Base-by-base conservation (phyloP, 2,888 invertebrate species). In the Miltochrista miniata region DNA sequence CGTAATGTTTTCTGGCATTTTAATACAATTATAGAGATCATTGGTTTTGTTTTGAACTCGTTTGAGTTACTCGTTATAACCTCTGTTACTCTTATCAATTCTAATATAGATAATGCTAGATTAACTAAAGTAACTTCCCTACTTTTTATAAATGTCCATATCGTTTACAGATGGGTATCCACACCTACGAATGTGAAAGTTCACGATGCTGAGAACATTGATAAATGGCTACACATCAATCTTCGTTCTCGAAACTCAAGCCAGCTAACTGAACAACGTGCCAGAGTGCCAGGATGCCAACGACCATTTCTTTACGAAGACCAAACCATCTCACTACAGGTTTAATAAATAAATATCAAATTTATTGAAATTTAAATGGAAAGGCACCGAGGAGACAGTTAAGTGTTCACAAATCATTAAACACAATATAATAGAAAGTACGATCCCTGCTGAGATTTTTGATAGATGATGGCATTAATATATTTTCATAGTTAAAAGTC, bases 191-290 rank as follows among this genome's bases (percentile, higher is more conserved):
- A 47, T 54, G 51, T 61, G 59, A 64, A 62, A 61, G 57, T 59
- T 54, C 54, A 50, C 53, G 51, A 56, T 46, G 47, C 45, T 34
- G 18, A 11, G 50, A 58, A 72, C 74, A 59, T 44, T 49, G 65
- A 79, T 68, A 71, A 70, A 77, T 79, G 56, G 62, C 47, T 54
- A 39, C 56, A 51, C n/a, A 80, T 79, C 69, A 68, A 75, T 80
- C 78, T 76, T 74, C 61, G 68, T 74, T 71, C 58, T 54, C 58
- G 52, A 56, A 69, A 54, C 58, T 45, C 48, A 40, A 56, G 44
- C 36, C 36, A 24, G 29, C 45, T 43, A 40, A 45, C 50, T 52
- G 33, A 46, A 24, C 15, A 35, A 38, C 18, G 31, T 47, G 48
- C 54, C 51, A 43, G 41, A 38, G 31, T 47, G 48, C 54, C 51